Percentiles rank a stretch among this genome's conserved stretches.
Conservation (phyloP, 2,797 vertebrate genomes). For the Pseudochromis fuscus region DNA sequence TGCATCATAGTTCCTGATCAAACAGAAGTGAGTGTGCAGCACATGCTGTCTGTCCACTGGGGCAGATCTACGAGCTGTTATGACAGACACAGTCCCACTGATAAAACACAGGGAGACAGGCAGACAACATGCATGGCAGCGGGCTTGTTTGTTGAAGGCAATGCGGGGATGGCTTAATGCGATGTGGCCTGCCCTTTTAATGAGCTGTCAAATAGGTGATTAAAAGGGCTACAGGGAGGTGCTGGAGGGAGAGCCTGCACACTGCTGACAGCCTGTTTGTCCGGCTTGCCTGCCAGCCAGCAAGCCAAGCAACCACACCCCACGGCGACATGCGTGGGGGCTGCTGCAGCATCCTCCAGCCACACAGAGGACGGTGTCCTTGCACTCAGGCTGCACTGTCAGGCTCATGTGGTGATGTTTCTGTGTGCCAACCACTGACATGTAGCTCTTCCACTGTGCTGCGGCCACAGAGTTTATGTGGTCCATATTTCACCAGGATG, state of each 20-base stretch:
- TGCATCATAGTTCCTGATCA: slow-evolving; percentile 44
- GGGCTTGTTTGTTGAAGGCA: not conserved
- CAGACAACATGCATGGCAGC: slow-evolving; percentile 29
- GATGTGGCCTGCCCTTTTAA: slow-evolving; percentile 48
- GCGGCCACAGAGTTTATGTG: not conserved
- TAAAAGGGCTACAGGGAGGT: slow-evolving; percentile 35
- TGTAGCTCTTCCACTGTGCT: not conserved
- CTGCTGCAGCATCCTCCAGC: slow-evolving; percentile 69
- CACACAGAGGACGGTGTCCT: slow-evolving; percentile 60
- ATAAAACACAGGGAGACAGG: slow-evolving; percentile 27
- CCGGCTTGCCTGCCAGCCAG: too few species aligned
- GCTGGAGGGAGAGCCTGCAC: slow-evolving; percentile 35
- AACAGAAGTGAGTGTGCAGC: slow-evolving; percentile 56
- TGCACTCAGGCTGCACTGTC: slow-evolving; percentile 24
- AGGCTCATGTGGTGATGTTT: slow-evolving; percentile 6
- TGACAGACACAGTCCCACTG: not conserved
- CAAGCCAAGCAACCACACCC: slow-evolving; percentile 86
- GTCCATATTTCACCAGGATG: not conserved
- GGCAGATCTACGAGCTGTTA: slow-evolving; percentile 47
- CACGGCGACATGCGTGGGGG: slow-evolving; percentile 61
- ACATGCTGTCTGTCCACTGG: slow-evolving; percentile 67
- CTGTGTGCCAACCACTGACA: not conserved
- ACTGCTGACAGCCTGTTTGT: slow-evolving; percentile 51
- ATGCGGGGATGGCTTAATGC: slow-evolving; percentile 32
- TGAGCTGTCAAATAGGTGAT: slow-evolving; percentile 67